Evolutionary conservation across 2,888 invertebrate species (phyloP).

Genomic region (Carabus problematicus): DNA sequence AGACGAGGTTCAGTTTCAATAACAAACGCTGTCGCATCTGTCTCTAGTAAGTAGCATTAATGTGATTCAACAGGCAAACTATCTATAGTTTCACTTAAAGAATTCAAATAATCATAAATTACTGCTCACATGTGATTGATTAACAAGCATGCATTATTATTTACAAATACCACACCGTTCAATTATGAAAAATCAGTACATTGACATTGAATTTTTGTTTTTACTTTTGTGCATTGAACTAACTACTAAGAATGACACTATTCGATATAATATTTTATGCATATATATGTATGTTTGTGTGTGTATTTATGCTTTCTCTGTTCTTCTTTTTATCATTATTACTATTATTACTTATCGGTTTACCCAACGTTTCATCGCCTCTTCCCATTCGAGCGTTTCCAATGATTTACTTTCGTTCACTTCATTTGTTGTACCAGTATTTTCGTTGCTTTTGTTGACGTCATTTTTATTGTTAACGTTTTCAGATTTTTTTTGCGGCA

Average conservation of each 20-base stretch:
- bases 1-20: too few species aligned
- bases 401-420: constrained; percentile 52
- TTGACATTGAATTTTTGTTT: neutral
- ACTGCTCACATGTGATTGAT: too few species aligned
- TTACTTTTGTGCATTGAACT: too few species aligned
- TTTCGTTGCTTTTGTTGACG: constrained; percentile 46
- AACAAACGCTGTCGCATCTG: too few species aligned
- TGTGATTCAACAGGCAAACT: too few species aligned
- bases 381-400: constrained; percentile 65
- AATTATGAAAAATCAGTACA: neutral
- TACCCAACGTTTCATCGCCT: constrained; percentile 71
- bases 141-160: neutral
- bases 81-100: too few species aligned
- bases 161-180: neutral
- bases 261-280: neutral
- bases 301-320: neutral
- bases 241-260: neutral
- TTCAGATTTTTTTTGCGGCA: constrained; percentile 39
- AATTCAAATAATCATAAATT: too few species aligned
- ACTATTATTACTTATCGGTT: constrained; percentile 66
- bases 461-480: constrained; percentile 46
- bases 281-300: neutral
- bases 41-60: too few species aligned
- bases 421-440: constrained; percentile 44
- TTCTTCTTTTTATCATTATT: constrained; percentile 3